Conservation (phyloP, 2,888 invertebrate species). For the Nomada flava region DNA sequence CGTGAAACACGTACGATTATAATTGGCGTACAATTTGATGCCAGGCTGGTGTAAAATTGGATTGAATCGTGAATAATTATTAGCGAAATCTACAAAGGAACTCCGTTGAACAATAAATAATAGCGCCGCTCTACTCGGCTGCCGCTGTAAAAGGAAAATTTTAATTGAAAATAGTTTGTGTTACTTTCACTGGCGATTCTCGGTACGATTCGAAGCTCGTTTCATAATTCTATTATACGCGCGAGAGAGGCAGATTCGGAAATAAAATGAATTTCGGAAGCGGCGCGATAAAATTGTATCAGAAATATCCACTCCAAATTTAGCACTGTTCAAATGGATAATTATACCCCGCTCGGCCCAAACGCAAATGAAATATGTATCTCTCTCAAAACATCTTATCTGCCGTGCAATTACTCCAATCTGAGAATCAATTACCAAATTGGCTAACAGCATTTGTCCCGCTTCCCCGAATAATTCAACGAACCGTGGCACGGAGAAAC, state of each 20-base stretch:
- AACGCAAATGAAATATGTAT: too few species aligned
- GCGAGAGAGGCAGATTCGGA: slow-evolving; percentile 1
- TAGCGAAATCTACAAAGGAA: slow-evolving; percentile 4
- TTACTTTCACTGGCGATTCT: neutral
- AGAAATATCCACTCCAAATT: too few species aligned
- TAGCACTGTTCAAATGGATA: too few species aligned
- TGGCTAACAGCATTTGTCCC: neutral
- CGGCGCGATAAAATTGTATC: neutral
- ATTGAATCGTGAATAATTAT: slow-evolving; percentile 1
- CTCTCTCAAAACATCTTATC: too few species aligned
- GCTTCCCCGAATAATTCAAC: neutral
- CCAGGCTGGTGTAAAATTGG: neutral
- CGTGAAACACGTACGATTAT: too few species aligned
- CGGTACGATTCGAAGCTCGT: neutral
- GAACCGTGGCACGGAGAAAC: neutral
- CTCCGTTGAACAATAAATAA: neutral
- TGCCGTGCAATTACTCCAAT: too few species aligned
- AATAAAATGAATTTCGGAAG: slow-evolving; percentile 8
- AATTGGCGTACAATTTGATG: too few species aligned
- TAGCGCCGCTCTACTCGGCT: too few species aligned
- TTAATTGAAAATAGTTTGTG: neutral
- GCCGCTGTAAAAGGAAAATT: neutral
- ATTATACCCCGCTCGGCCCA: too few species aligned
- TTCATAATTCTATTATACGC: too few species aligned
- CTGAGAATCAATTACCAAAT: neutral